phyloP scores from a whole-genome alignment of 2,888 invertebrate genomes.

The Clepsis dumicolana region DNA sequence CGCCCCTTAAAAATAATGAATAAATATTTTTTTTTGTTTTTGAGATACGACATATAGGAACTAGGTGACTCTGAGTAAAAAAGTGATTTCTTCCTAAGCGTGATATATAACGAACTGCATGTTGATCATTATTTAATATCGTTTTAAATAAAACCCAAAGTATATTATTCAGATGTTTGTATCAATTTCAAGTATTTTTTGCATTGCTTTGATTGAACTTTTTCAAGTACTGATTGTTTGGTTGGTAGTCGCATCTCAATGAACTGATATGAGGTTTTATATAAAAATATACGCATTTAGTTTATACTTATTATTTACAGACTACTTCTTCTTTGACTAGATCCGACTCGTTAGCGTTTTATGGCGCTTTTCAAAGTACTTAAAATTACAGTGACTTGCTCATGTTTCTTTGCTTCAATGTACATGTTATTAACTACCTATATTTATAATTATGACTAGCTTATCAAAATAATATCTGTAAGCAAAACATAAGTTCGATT shows the following conservation, averaged over 20 bases:
- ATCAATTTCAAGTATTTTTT: neutral
- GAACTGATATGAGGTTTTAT: slow-evolving; percentile 49
- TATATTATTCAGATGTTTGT: neutral
- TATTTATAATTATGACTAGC: neutral
- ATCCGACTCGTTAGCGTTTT: slow-evolving; percentile 49
- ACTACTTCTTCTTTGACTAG: slow-evolving; percentile 64
- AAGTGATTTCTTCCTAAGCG: too few relatives aligned
- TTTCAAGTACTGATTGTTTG: neutral
- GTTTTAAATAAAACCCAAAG: too few relatives aligned
- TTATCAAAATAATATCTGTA: neutral
- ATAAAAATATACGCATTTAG: slow-evolving; percentile 55
- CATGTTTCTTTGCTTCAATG: neutral
- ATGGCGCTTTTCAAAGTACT: neutral
- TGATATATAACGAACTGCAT: too few relatives aligned
- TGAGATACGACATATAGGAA: slow-evolving; percentile 50
- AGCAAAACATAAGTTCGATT: neutral
- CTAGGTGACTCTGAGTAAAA: slow-evolving; percentile 61
- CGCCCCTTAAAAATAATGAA: neutral
- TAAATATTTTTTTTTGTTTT: slow-evolving; percentile 17
- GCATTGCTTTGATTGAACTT: neutral
- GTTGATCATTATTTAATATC: neutral
- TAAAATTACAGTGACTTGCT: neutral
- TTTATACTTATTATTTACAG: slow-evolving; percentile 56
- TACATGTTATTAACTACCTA: neutral
- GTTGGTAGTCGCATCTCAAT: slow-evolving; percentile 32